Evolutionary conservation across 2,797 vertebrate species (phyloP), one percentile per base, ranked within the genome.

Genomic region (Chaenodraco wilsoni): DNA sequence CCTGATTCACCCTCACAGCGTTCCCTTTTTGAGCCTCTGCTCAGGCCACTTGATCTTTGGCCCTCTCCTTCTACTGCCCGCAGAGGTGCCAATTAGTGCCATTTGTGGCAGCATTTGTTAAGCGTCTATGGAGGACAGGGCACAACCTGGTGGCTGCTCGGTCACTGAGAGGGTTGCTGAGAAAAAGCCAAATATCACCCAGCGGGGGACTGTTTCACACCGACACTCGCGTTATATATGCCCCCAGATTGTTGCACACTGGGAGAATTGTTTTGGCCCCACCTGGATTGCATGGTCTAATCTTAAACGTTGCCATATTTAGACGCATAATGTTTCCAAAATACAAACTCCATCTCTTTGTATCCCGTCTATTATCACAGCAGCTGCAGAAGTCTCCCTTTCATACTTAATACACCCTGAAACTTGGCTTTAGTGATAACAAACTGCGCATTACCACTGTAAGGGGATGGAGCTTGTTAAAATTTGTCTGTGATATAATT

Each of bases 51-150:
- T 93, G 91, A 93, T 93, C 93, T 91, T 90, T 93, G 88, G 90
- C 91, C 89, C 93, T 88, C 87, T 87, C 79, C 81, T 85, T 89
- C 86, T 83, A 84, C 87, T 91, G 87, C 95, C 93, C 93, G 92
- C 94, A 82, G 94, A 95, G 94, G 94, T 95, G 95, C 92, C 94
- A 95, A 95, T 95, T 95, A 94, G 90, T 92, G 90, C 91, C 92
- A 92, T 94, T 93, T 90, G 92, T 91, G 93, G 88, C 83, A 77
- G 89, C 89, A 86, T 92, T 94, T 94, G 92, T 92, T 87, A 85
- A 88, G 85, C 58, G 82, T 90, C 92, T 85, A 15, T 27, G 58
- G 79, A 90, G 91, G 89, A 86, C 58, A 41, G 75, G 63, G 77
- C 75, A 69, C 40, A 87, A 88, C 87, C 89, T 51, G 76, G 76